A percentile compares a stretch with the other conserved stretches of the same genome.
These are phyloP conservation scores for Odobenus rosmarus DNA, from an alignment of 2,113 vertebrate genomes.

Conservation along the genomic window DNA sequence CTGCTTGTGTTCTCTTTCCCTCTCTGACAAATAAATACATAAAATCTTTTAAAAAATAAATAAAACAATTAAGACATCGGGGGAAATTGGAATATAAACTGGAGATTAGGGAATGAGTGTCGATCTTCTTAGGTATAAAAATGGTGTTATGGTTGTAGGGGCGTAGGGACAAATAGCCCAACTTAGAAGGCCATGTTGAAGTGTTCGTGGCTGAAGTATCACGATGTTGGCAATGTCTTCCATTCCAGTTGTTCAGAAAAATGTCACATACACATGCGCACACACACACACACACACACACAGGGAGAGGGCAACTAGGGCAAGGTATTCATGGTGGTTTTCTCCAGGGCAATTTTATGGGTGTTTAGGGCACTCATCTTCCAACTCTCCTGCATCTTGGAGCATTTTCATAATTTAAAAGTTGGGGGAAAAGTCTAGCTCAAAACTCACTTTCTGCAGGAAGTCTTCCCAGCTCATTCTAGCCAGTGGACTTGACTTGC, in stretches of 20 bases:
- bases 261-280: fast-evolving
- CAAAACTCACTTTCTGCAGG: not conserved
- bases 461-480: not conserved
- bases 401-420: not conserved
- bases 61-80: not conserved
- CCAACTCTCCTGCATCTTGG: not conserved
- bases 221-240: not conserved
- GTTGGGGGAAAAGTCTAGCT: not conserved
- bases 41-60: not conserved
- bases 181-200: not conserved
- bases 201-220: not conserved
- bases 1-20: not conserved
- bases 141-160: not conserved
- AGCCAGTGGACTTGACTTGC: fast-evolving
- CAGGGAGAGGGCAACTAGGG: not conserved
- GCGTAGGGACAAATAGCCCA: not conserved
- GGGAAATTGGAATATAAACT: not conserved
- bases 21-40: not conserved
- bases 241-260: not conserved
- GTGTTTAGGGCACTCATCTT: not conserved
- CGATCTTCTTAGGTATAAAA: not conserved
- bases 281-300: not conserved
- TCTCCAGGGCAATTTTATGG: not conserved
- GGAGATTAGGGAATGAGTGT: not conserved
- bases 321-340: not conserved